These are phyloP conservation scores for Tychaedon coryphoeus DNA, from an alignment of 2,113 vertebrate species.

Conservation along the genomic window DNA sequence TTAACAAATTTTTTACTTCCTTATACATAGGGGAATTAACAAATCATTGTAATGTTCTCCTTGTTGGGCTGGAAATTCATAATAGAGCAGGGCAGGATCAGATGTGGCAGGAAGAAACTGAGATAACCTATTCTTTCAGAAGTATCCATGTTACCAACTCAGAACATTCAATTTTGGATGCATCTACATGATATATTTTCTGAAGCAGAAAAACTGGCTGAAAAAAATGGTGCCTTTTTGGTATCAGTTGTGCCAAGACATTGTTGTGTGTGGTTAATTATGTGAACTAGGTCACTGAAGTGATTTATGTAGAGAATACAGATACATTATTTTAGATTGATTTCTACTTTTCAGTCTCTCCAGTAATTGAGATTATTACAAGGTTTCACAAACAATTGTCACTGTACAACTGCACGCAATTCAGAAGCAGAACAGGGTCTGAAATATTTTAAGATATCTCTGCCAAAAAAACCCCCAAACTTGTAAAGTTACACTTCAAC, in stretches of 20 bases:
- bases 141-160: not conserved
- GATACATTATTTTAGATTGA: not conserved
- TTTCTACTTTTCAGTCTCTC: not conserved
- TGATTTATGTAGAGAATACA: not conserved
- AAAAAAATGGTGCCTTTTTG: not conserved
- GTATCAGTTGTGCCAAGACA: not conserved
- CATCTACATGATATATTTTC: not conserved
- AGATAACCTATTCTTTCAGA: not conserved
- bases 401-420: not conserved
- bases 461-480: rapidly evolving
- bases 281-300: not conserved
- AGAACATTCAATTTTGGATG: not conserved
- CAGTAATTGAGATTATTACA: not conserved
- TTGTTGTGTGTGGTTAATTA: not conserved
- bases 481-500: not conserved
- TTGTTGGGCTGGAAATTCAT: not conserved
- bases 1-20: not conserved
- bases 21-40: not conserved
- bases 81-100: not conserved
- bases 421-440: not conserved
- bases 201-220: not conserved
- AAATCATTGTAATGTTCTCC: not conserved
- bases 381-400: not conserved
- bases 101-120: not conserved
- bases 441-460: not conserved